Conservation (phyloP, 1,140 invertebrate genomes). For the Calliphora vicina region DNA sequence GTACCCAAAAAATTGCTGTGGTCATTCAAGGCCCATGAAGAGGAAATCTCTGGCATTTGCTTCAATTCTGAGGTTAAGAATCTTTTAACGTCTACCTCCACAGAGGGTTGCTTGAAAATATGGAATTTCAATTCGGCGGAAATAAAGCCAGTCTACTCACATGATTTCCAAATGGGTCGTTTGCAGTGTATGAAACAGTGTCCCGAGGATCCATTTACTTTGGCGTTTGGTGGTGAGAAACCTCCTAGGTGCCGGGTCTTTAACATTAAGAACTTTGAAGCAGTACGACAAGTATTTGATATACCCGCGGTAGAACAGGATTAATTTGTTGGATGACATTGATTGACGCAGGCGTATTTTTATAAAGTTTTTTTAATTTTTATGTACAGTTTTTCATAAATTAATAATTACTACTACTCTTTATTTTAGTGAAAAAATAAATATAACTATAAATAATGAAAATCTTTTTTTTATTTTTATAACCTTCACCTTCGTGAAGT, state of each 20-base stretch:
- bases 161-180: conserved; percentile 72
- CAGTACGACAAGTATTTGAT: conserved; percentile 64
- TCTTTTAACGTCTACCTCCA: conserved; percentile 55
- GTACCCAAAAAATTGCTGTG: conserved; percentile 74
- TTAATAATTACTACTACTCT: no score
- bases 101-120: conserved; percentile 57
- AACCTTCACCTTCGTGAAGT: no score
- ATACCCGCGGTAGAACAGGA: conserved; percentile 45
- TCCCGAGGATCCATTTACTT: conserved; percentile 82
- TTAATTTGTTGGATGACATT: neutral
- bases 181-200: conserved; percentile 78
- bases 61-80: conserved; percentile 55
- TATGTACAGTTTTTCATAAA: neutral
- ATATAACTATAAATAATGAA: no score
- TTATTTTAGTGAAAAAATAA: no score
- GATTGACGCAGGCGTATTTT: neutral
- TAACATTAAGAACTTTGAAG: conserved; percentile 74
- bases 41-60: conserved; percentile 78
- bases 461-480: no score
- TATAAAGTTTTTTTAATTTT: neutral
- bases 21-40: conserved; percentile 79
- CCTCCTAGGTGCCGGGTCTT: conserved; percentile 80
- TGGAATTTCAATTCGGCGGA: conserved; percentile 57
- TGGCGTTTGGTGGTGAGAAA: conserved; percentile 85
- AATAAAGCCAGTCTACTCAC: conserved; percentile 67